Percentiles rank a stretch among this genome's conserved stretches.
Conservation (phyloP, 2,797 vertebrate genomes). For the Sciurus carolinensis region DNA sequence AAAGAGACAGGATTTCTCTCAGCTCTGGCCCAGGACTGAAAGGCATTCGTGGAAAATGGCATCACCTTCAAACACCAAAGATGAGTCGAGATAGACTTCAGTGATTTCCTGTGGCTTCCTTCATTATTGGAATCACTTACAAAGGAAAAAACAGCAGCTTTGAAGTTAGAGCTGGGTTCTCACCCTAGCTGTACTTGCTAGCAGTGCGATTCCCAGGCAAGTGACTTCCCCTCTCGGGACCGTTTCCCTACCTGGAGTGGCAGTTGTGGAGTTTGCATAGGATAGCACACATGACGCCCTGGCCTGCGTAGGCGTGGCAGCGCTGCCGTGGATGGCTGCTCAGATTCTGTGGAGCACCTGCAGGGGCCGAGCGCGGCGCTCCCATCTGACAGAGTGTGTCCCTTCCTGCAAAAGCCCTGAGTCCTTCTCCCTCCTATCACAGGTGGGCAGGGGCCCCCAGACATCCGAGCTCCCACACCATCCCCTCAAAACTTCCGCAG, state of each 20-base stretch:
- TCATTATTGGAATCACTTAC: background rate
- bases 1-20: background rate
- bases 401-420: background rate
- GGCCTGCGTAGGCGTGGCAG: fast-evolving
- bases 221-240: background rate
- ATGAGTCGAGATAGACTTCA: background rate
- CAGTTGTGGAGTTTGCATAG: background rate
- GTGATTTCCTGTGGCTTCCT: background rate
- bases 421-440: no score
- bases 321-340: fast-evolving
- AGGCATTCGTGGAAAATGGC: background rate
- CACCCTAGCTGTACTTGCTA: background rate
- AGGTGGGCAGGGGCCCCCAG: background rate
- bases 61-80: background rate
- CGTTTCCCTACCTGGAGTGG: background rate
- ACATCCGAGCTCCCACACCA: fast-evolving
- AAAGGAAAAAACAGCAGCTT: background rate
- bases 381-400: background rate
- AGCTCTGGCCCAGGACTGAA: background rate
- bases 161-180: background rate
- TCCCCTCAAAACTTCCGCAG: background rate
- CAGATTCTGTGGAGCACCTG: background rate
- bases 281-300: background rate
- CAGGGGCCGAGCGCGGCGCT: background rate
- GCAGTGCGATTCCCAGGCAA: background rate